Percentiles rank a stretch among this genome's conserved stretches.
Evolutionary conservation across 1,140 invertebrate species (phyloP).

Genomic region (Cotesia typhae): DNA sequence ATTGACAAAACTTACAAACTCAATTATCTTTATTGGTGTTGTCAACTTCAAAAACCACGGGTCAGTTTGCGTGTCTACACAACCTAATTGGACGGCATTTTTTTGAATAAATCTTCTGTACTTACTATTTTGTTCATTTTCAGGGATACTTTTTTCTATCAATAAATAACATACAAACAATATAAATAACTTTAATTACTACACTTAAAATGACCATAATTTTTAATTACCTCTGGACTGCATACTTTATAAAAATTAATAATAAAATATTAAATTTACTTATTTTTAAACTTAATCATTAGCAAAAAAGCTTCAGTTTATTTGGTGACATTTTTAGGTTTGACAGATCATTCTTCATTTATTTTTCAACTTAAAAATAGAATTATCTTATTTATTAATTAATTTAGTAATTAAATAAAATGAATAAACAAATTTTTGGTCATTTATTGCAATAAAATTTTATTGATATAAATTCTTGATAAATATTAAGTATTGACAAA

Average conservation of each 20-base stretch:
- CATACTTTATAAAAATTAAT: conserved; percentile 2
- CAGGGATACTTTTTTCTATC: not conserved
- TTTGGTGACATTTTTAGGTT: not conserved
- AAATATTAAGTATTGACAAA: not conserved
- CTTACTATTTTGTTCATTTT: not conserved
- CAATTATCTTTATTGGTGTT: conserved; percentile 45
- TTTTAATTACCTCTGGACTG: conserved; percentile 11
- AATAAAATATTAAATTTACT: not conserved
- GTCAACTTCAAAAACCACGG: conserved; percentile 9
- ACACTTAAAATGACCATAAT: too few relatives aligned
- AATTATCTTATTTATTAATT: not conserved
- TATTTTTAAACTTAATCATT: conserved; percentile 4
- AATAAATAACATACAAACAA: not conserved
- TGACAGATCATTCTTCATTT: conserved; percentile 8
- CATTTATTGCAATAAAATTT: not conserved
- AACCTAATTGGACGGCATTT: not conserved
- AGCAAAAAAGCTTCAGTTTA: not conserved
- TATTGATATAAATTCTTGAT: not conserved
- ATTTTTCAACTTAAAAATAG: not conserved
- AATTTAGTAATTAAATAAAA: not conserved
- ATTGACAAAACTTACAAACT: conserved; percentile 48
- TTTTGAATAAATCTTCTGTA: not conserved
- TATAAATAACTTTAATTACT: too few relatives aligned
- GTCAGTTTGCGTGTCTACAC: not conserved
- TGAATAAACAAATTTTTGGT: not conserved